These are phyloP conservation scores for Drosophila littoralis DNA, from an alignment of 1,140 invertebrate species.

Conservation along the genomic window DNA sequence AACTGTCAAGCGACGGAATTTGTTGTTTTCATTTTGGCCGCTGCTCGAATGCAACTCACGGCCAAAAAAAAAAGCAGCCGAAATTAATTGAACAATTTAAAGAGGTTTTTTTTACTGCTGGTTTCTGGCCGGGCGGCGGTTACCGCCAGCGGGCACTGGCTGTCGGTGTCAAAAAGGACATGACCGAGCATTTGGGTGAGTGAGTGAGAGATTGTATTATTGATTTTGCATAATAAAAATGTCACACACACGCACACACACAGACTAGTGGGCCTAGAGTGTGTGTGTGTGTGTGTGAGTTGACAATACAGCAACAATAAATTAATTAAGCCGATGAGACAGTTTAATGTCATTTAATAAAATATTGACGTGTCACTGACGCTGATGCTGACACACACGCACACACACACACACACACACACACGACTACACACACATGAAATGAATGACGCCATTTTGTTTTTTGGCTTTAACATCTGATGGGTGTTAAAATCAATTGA, in stretches of 20 bases:
- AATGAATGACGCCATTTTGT: conserved; percentile 73
- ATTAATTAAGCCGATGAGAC: conserved; percentile 85
- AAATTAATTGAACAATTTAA: conserved; percentile 83
- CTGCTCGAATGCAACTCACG: conserved; percentile 33
- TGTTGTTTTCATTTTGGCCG: conserved; percentile 52
- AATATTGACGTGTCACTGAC: conserved; percentile 83
- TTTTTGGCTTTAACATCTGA: conserved; percentile 73
- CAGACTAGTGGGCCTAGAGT: background rate
- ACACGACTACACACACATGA: conserved; percentile 25
- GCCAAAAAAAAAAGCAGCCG: conserved; percentile 56
- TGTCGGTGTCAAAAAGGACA: conserved; percentile 84
- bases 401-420: conserved; percentile 45
- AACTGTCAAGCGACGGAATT: conserved; percentile 74
- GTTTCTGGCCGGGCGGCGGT: conserved; percentile 19
- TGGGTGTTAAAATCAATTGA: conserved; percentile 84
- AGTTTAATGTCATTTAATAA: conserved; percentile 85
- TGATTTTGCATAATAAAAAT: conserved; percentile 84
- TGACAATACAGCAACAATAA: conserved; percentile 84
- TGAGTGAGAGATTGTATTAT: conserved; percentile 83
- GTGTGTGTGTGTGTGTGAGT: conserved; percentile 31
- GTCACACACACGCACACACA: conserved; percentile 74
- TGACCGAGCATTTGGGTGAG: conserved; percentile 75
- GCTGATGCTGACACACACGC: conserved; percentile 67
- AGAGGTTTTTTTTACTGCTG: conserved; percentile 52
- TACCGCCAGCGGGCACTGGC: conserved; percentile 37